Evolutionary conservation across 2,113 vertebrate species (phyloP), one percentile per base, ranked within the genome.

Genomic region (Uria lomvia): DNA sequence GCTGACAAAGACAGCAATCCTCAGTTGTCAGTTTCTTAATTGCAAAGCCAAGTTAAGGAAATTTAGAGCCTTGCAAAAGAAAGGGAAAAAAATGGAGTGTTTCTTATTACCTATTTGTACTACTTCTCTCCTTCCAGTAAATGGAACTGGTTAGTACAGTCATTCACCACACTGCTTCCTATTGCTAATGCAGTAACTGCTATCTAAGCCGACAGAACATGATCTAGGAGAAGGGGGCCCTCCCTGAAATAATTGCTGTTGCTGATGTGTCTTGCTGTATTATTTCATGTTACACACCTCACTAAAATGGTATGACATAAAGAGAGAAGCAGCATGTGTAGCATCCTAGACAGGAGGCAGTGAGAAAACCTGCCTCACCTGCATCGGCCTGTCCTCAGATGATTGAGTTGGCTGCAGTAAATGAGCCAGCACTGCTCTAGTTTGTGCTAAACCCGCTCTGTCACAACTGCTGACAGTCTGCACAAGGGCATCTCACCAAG

Each of bases 71-170:
- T 49, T 60, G 11, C 50, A 56, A 70, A 94, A 68, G 2, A 74
- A 63, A 40, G 11, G 7, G 42, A 0, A 12, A n/a, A 49, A 38
- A 26, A 1, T 0, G 0, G 9, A 3, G 2, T 43, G 22, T 26
- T 94, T 49, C 52, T 75, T n/a, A 38, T 15, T 12, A 38, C 36
- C 15, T 65, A 4, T 5, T 17, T 55, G 21, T 50, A 16, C 7
- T 26, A 32, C 32, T 38, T 71, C 43, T 70, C 49, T 43, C 10
- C n/a, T 70, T 34, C 27, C 23, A 40, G 45, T 40, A 52, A 59
- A 76, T 50, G 43, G 29, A 73, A 6, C 34, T 68, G 60, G n/a
- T 43, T 47, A n/a, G 66, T 22, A 45, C 17, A 75, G 34, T 15
- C 49, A 27, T 29, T 55, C 52, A 53, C 14, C 65, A 27, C 6